Conservation (phyloP, 1,140 invertebrate genomes). For the Monomorium pharaonis region DNA sequence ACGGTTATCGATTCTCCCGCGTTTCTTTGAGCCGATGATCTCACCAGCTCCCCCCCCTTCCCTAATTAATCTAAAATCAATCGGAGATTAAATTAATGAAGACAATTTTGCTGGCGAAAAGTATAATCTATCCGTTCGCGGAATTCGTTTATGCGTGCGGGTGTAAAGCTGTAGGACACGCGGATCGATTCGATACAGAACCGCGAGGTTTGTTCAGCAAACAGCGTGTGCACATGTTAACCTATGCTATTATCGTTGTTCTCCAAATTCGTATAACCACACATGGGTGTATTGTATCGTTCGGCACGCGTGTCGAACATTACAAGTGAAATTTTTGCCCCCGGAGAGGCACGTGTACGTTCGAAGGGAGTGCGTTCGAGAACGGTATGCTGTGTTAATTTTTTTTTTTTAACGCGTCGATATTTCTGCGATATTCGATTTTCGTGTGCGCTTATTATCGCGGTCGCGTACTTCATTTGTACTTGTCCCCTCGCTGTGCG, state of each 20-base stretch:
- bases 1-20: neutral
- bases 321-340: neutral
- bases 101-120: neutral
- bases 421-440: no score
- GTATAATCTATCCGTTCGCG: neutral
- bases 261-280: neutral
- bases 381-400: neutral
- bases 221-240: neutral
- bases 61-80: no score
- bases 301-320: neutral
- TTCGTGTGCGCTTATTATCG: neutral
- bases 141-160: neutral
- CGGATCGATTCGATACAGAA: neutral
- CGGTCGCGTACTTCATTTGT: neutral
- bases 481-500: neutral
- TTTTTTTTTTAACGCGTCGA: no score
- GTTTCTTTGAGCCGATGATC: neutral
- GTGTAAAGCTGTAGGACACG: neutral
- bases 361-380: neutral
- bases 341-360: neutral
- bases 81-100: no score
- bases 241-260: neutral
- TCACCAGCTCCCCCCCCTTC: no score
- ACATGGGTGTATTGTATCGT: neutral
- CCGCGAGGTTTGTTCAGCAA: neutral